Percentiles rank a stretch among this genome's conserved stretches.
Evolutionary conservation across 2,797 vertebrate species (phyloP).

Genomic region (Chrosomus eos): DNA sequence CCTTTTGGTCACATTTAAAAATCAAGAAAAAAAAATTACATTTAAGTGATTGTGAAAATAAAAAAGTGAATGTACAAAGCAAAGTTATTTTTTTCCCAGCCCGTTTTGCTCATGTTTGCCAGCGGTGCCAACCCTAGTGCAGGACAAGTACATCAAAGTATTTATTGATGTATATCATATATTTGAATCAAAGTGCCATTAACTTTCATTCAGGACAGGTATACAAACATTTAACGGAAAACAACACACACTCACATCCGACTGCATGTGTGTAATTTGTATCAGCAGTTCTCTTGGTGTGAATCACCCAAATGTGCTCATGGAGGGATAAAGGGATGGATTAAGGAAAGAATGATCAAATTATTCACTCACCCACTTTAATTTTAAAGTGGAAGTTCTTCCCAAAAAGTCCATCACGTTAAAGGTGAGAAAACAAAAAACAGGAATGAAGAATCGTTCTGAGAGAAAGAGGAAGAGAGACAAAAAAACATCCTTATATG

Average conservation of each 20-base stretch:
- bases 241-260: background rate
- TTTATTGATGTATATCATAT: background rate
- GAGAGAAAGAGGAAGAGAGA: conserved; percentile 3
- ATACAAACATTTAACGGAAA: background rate
- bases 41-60: too few species aligned
- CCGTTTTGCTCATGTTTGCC: background rate
- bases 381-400: conserved; percentile 78
- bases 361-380: conserved; percentile 80
- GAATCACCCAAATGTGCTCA: background rate
- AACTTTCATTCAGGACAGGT: background rate
- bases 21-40: background rate
- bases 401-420: conserved; percentile 86
- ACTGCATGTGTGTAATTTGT: background rate
- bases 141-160: too few species aligned
- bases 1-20: background rate
- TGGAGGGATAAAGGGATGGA: background rate
- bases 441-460: conserved; percentile 84
- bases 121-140: too few species aligned
- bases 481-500: too few species aligned
- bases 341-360: background rate
- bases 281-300: background rate
- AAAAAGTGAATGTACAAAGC: background rate
- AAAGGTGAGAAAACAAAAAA: conserved; percentile 89
- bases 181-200: background rate
- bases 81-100: background rate